Evolutionary conservation across 2,113 vertebrate genomes (phyloP), one percentile per base, ranked within the genome.

Genomic region (Strix uralensis): DNA sequence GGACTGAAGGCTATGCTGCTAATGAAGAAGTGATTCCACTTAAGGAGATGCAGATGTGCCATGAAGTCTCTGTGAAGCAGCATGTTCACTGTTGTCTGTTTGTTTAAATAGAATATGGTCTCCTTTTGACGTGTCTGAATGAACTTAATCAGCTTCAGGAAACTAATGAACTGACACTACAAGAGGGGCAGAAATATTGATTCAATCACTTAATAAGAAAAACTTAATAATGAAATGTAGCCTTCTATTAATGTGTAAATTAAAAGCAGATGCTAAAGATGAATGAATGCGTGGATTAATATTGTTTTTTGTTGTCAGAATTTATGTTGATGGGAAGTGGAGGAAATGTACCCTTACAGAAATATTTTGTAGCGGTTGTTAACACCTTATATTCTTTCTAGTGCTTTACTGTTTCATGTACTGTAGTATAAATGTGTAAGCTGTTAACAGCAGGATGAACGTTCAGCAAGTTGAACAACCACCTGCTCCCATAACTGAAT

Each of bases 291-390:
- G 30, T 61, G 94, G 89, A 96, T 97, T 97, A 97, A 96, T 97
- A 96, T 82, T 96, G 81, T 62, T 74, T 96, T 97, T 95, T 97
- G 97, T 97, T 97, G 97, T 98, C 97, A 97, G 95, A 97, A 97
- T 98, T 97, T 98, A 97, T 97, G 97, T 86, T 97, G 96, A 90
- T 92, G 96, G 97, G 97, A 98, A 98, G 96, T 86, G 88, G 96
- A 98, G 97, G 97, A 98, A 98, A 98, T 96, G 95, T 98, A 96
- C 85, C 95, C 96, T 96, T 97, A 88, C 95, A 96, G 96, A 97
- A 98, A 92, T 97, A 97, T 96, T 98, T 97, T 97, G 96, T 98
- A 96, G 92, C 13, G 67, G 97, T 97, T 98, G 97, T 98, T 98
- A 98, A 98, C 98, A 97, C 98, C 97, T 98, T 98, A 97, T 77